phyloP scores from a whole-genome alignment of 1,140 invertebrate species.

The Eubasilissa regina region DNA sequence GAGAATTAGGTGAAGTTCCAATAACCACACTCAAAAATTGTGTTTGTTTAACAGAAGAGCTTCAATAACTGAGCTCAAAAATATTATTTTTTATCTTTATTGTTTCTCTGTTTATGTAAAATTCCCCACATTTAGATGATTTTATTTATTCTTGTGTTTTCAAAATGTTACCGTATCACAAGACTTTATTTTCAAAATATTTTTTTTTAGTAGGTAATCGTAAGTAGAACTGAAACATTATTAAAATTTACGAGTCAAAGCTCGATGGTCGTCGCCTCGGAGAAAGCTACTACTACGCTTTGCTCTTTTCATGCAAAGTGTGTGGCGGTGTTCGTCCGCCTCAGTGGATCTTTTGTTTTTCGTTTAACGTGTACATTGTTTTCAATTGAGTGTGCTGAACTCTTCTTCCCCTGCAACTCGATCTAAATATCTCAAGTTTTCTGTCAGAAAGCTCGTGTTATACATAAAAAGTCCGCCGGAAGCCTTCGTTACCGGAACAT shows the following conservation, averaged over 20 bases:
- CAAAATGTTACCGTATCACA: too few species aligned
- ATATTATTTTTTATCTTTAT: too few species aligned
- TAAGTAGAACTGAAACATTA: background rate
- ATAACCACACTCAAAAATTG: too few species aligned
- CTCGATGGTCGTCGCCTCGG: background rate
- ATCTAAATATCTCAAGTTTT: background rate
- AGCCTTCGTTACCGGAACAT: background rate
- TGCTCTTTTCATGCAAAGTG: conserved; percentile 56
- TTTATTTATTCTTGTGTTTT: too few species aligned
- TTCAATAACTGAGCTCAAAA: too few species aligned
- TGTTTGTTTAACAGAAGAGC: too few species aligned
- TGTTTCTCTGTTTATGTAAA: too few species aligned
- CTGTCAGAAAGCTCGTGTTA: background rate
- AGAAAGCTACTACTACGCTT: conserved; percentile 10
- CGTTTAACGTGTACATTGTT: conserved; percentile 51
- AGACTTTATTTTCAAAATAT: background rate
- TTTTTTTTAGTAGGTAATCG: background rate
- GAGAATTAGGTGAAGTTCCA: too few species aligned
- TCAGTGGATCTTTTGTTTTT: conserved; percentile 54
- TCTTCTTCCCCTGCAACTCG: conserved; percentile 27
- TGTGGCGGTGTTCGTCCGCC: conserved; percentile 51
- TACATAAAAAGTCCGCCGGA: background rate
- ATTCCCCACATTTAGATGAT: too few species aligned
- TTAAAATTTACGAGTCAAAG: background rate
- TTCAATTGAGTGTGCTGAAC: conserved; percentile 54